Base-by-base conservation (phyloP, 2,888 invertebrate species). In the Carabus problematicus region DNA sequence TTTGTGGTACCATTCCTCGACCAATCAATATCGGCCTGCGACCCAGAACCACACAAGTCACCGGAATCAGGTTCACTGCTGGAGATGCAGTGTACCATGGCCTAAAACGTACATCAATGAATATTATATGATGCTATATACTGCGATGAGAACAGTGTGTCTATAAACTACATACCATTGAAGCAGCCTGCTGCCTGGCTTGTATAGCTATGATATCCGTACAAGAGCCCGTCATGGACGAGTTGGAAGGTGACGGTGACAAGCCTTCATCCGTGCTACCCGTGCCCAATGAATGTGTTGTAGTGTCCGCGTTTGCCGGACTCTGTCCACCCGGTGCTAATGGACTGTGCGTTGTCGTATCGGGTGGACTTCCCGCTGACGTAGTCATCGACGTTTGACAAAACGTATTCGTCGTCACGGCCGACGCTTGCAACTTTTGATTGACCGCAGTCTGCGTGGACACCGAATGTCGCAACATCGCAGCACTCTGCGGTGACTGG, bases 61-160 rank as follows among this genome's bases (percentile, higher is more conserved):
- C 86, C 86, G 1, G 87, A 86, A 77, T 93, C 93, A 40, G 90
- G 92, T 78, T 93, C 93, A 75, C 93, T 93, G 78, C 93, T 93
- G 41, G 94, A 93, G 72, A 94, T 91, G 79, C 93, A 94, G 79
- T 94, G 94, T 39, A 94, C 94, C 93, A 93, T 89, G 6, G 90
- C 89, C 89, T 89, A 83, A 56, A 79, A 78, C 72, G 18, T 52
- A 16, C 9, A 52, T 16, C 6, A 19, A 12, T 61, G 52, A 39
- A 49, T 52, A 52, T 14, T 56, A 8, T 56, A 3, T 18, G 12
- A 16, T 12, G 8, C 29, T 56, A 40, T 40, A 18, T 52, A 14
- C 16, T 9, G 52, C 3, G 45, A 45, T 45, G 3, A 11, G 3
- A 45, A 45, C 2, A 12, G 14, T n/a, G n/a, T n/a, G 14, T 45